Conservation (phyloP, 2,797 vertebrate genomes). For the Brachyalestes nurse region DNA sequence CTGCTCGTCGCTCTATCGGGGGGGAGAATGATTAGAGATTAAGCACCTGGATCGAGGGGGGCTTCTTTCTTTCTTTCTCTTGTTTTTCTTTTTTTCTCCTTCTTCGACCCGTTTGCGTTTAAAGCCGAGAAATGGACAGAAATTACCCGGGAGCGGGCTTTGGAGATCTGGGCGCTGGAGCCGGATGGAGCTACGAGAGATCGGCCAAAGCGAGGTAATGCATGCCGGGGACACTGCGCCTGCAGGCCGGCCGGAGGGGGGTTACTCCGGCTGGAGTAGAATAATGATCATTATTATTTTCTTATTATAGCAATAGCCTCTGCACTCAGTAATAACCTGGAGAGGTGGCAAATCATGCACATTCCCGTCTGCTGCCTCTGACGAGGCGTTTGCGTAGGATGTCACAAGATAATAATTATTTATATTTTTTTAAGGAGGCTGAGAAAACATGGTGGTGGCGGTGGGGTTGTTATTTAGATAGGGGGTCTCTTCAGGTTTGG, state of each 20-base stretch:
- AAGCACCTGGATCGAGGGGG: slow-evolving; percentile 64
- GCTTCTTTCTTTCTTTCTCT: background rate
- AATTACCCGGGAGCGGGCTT: slow-evolving; percentile 78
- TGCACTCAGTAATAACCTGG: background rate
- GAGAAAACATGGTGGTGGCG: background rate
- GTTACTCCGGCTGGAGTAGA: too few species aligned
- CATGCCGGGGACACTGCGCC: slow-evolving; percentile 55
- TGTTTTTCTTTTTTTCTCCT: background rate
- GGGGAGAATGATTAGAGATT: slow-evolving; percentile 69
- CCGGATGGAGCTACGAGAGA: slow-evolving; percentile 74
- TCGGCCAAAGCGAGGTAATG: slow-evolving; percentile 84
- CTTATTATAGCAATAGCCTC: too few species aligned
- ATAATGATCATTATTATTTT: too few species aligned
- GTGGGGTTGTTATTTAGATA: background rate
- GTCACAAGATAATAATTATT: slow-evolving; percentile 49
- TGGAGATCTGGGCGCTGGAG: slow-evolving; percentile 70
- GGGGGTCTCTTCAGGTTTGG: slow-evolving; percentile 66
- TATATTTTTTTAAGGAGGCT: slow-evolving; percentile 21
- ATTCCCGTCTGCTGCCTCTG: slow-evolving; percentile 44
- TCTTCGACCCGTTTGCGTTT: slow-evolving; percentile 56
- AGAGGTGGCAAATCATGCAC: background rate
- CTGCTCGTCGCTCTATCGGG: background rate
- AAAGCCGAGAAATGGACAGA: slow-evolving; percentile 81
- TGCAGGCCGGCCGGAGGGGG: slow-evolving; percentile 47
- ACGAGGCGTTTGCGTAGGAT: slow-evolving; percentile 54